These are phyloP conservation scores for Dendroctonus valens DNA, from an alignment of 1,140 invertebrate species.

Conservation along the genomic window DNA sequence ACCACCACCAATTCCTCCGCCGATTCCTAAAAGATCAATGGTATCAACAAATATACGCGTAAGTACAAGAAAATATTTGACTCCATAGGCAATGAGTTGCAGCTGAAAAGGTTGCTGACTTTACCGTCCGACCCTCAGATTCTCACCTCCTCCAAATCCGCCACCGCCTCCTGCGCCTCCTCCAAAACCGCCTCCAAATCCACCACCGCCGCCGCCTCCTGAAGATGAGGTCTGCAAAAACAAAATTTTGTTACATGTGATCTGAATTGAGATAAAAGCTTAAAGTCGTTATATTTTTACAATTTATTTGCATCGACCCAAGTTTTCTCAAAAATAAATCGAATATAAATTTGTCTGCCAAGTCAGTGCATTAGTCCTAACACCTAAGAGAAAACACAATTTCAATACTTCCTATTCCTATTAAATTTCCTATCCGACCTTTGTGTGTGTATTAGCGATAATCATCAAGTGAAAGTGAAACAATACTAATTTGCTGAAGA, in stretches of 20 bases:
- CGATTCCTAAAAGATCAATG: conserved; percentile 15
- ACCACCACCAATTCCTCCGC: conserved; percentile 36
- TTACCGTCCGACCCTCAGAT: not conserved
- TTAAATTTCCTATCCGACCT: too few relatives aligned
- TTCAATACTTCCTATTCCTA: too few relatives aligned
- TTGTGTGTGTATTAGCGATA: too few relatives aligned
- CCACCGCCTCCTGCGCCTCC: conserved; percentile 35
- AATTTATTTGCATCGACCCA: too few relatives aligned
- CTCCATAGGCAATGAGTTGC: not conserved
- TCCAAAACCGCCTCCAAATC: conserved; percentile 35
- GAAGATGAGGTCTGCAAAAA: conserved; percentile 36
- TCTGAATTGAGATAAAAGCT: too few relatives aligned
- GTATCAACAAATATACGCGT: too few relatives aligned
- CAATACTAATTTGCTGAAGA: conserved; percentile 3
- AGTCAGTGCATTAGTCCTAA: too few relatives aligned
- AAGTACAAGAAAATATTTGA: too few relatives aligned
- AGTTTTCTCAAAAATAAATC: too few relatives aligned
- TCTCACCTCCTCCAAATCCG: conserved; percentile 32
- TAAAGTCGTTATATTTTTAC: too few relatives aligned
- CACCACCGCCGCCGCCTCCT: conserved; percentile 31
- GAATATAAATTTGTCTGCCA: too few relatives aligned
- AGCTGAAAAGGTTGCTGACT: not conserved
- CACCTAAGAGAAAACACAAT: too few relatives aligned
- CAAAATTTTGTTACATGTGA: conserved; percentile 3
- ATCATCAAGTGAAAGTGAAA: conserved; percentile 4